Evolutionary conservation across 2,797 vertebrate genomes (phyloP), one percentile per base, ranked within the genome.

Genomic region (Acomys russatus): DNA sequence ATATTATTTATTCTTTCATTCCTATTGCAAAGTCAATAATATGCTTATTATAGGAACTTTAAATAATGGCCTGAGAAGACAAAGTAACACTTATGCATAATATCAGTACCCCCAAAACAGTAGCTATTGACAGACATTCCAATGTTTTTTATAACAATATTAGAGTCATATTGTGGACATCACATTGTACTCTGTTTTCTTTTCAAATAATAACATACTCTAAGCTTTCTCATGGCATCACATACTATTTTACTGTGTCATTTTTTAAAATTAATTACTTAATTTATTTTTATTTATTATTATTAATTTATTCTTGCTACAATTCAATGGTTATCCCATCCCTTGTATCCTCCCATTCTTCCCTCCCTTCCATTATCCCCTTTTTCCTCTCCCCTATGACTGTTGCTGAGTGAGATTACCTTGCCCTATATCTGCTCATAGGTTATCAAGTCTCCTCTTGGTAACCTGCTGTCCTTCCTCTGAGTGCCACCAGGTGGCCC

Each of bases 1-100:
- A 89, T 51, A 85, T 11, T n/a, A 71, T 51, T 89, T 77, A 63
- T 94, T 89, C 91, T 87, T 96, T 94, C 61, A 94, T 80, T 96
- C 38, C 91, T 82, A 85, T 88, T 51, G 74, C 30, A 78, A 51
- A 71, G 11, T n/a, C 89, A 97, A 30, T 61, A 91, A 88, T 64
- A 9, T 61, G 3, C 20, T 30, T 93, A 1, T 73, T 88, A 15
- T 23, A 88, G 30, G 95, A 95, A 89, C 88, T 44, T n/a, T 93
- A 35, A 10, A 71, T 93, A 97, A 94, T 85, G 22, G 18, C 22
- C 54, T 79, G 59, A 89, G 94, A 89, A 17, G 15, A 89, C 61
- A 92, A 85, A 87, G n/a, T 15, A 86, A 96, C 74, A 86, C 33
- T 74, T 89, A 80, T 15, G 4, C 15, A 33, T 85, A 59, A 94